A percentile compares a stretch with the other conserved stretches of the same genome.
Conservation (phyloP, 2,888 invertebrate species). For the Temnothorax unifasciatus region DNA sequence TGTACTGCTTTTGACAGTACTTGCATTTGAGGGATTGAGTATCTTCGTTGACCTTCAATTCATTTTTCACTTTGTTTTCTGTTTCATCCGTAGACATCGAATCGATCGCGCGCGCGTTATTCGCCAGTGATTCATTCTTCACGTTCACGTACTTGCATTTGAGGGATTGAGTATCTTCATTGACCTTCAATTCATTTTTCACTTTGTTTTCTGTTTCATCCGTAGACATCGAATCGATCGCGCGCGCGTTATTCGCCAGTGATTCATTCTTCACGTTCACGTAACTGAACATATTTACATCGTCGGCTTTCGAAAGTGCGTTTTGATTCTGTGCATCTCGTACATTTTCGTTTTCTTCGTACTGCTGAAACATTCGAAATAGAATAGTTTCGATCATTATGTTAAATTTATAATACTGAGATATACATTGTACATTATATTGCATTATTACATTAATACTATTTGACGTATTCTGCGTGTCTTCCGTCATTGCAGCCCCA, state of each 20-base stretch:
- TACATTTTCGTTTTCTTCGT: conserved; percentile 54
- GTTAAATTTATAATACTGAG: background rate
- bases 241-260: conserved; percentile 34
- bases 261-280: conserved; percentile 72
- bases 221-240: conserved; percentile 39
- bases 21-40: conserved; percentile 72
- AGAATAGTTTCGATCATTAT: conserved; percentile 38
- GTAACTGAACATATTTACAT: conserved; percentile 66
- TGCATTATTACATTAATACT: conserved; percentile 40
- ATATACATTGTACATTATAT: conserved; percentile 1
- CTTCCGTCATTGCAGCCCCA: background rate
- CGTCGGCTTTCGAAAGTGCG: conserved; percentile 14
- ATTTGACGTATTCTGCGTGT: conserved; percentile 21
- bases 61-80: conserved; percentile 4
- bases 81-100: conserved; percentile 28
- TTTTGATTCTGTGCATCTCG: conserved; percentile 35
- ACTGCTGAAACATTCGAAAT: conserved; percentile 50
- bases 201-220: conserved; percentile 12
- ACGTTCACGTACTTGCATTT: conserved; percentile 75
- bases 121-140: conserved; percentile 62
- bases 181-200: conserved; percentile 24
- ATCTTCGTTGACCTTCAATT: background rate
- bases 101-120: conserved; percentile 54
- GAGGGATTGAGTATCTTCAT: conserved; percentile 52
- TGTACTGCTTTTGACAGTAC: conserved; percentile 77